A percentile compares a stretch with the other conserved stretches of the same genome.
Evolutionary conservation across 53 echinoderm and acorn worm species (phyloP).

Genomic region (Apostichopus leukothele): DNA sequence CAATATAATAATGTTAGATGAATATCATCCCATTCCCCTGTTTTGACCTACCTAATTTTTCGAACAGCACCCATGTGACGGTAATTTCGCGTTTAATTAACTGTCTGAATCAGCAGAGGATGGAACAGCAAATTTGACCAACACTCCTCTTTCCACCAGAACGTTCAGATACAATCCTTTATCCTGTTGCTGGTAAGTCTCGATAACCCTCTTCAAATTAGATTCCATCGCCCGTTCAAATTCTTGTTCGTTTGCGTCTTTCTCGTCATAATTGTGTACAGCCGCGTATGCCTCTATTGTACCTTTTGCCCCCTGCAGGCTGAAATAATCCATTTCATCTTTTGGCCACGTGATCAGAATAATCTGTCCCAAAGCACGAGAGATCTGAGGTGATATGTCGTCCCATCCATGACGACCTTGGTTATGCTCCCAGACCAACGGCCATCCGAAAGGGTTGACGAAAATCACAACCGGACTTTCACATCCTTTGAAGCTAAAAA

Average conservation of each 20-base stretch:
- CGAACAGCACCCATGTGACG: no score
- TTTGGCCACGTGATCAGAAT: constrained; percentile 60
- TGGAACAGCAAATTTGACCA: constrained; percentile 36
- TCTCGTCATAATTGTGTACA: neutral
- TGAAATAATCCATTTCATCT: constrained; percentile 60
- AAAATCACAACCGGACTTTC: constrained; percentile 64
- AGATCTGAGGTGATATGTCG: constrained; percentile 64
- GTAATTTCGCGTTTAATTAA: no score
- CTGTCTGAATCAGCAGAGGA: neutral
- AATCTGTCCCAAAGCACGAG: constrained; percentile 65
- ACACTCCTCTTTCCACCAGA: constrained; percentile 36
- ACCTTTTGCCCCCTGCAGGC: constrained; percentile 43
- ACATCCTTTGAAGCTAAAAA: constrained; percentile 67
- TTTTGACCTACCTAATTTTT: no score
- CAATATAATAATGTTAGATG: no score
- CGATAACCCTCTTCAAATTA: constrained; percentile 43
- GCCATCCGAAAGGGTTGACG: constrained; percentile 56
- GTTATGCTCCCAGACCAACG: constrained; percentile 60
- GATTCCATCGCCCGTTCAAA: constrained; percentile 36
- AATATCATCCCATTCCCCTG: no score
- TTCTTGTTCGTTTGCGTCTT: constrained; percentile 33
- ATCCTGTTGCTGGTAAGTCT: constrained; percentile 39
- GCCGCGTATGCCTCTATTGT: constrained; percentile 52
- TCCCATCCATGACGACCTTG: constrained; percentile 64
- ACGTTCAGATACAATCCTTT: constrained; percentile 5